Percentiles rank a stretch among this genome's conserved stretches.
Evolutionary conservation across 2,888 invertebrate species (phyloP).

Genomic region (Timema cristinae): DNA sequence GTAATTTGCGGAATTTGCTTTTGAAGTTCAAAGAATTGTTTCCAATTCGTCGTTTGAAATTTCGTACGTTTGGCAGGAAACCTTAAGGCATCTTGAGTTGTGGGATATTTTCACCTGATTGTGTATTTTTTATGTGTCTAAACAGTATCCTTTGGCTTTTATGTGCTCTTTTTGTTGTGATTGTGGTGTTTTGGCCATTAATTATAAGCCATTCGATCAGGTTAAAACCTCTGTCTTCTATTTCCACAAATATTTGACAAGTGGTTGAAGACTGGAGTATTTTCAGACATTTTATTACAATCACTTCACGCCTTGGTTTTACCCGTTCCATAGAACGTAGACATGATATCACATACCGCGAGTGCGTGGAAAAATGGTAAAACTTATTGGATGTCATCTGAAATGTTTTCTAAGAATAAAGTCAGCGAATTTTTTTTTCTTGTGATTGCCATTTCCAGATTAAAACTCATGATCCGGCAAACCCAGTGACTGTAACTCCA

Average conservation of each 20-base stretch:
- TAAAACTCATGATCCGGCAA: not conserved
- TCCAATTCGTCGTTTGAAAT: too few species aligned
- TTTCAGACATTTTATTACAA: constrained; percentile 3
- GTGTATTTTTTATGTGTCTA: too few species aligned
- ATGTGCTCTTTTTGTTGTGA: not conserved
- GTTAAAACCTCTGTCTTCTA: not conserved
- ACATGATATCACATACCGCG: not conserved
- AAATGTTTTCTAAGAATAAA: constrained; percentile 2
- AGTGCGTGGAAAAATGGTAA: constrained; percentile 1
- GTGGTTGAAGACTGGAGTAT: constrained; percentile 5
- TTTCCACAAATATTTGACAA: not conserved
- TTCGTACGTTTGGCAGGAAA: too few species aligned
- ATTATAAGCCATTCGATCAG: constrained; percentile 5
- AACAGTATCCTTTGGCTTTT: too few species aligned
- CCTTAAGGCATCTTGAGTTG: too few species aligned
- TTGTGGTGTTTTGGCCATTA: not conserved
- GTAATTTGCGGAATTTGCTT: not conserved
- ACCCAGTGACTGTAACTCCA: constrained; percentile 1
- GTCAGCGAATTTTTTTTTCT: not conserved
- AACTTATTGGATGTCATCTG: not conserved
- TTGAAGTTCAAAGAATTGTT: not conserved
- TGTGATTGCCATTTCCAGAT: not conserved
- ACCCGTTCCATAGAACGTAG: constrained; percentile 1
- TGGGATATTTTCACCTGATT: too few species aligned
- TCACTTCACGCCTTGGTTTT: not conserved